A percentile compares a stretch with the other conserved stretches of the same genome.
Conservation (phyloP, 1,140 invertebrate species). For the Lucilia sericata region DNA sequence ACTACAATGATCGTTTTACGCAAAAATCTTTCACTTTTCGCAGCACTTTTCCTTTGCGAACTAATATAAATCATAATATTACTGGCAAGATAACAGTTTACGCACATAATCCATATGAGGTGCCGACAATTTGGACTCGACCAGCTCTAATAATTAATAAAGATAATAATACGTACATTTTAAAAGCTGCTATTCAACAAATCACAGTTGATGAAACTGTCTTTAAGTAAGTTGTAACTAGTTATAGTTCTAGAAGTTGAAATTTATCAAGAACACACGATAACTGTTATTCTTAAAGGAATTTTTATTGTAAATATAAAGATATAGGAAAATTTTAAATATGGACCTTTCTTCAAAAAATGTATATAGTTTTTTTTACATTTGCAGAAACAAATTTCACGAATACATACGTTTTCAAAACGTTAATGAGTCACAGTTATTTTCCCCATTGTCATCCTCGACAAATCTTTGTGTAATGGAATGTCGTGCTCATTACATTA, state of each 20-base stretch:
- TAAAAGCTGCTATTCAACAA: background rate
- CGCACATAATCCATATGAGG: constrained; percentile 31
- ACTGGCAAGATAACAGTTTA: constrained; percentile 12
- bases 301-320: no score
- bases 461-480: constrained; percentile 43
- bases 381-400: background rate
- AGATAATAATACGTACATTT: background rate
- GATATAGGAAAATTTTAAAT: no score
- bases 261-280: no score
- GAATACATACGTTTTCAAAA: constrained; percentile 28
- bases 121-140: constrained; percentile 38
- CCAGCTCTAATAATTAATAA: background rate
- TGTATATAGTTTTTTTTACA: background rate
- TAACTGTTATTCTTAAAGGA: no score
- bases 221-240: background rate
- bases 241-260: no score
- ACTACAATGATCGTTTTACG: background rate
- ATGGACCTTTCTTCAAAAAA: no score
- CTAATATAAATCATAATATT: background rate
- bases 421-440: background rate
- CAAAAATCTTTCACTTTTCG: constrained; percentile 9
- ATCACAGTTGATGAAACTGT: constrained; percentile 9
- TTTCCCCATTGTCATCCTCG: constrained; percentile 8
- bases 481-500: constrained; percentile 17
- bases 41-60: background rate